These are phyloP conservation scores for Thomomys bottae DNA, from an alignment of 2,113 vertebrate genomes.

Conservation along the genomic window DNA sequence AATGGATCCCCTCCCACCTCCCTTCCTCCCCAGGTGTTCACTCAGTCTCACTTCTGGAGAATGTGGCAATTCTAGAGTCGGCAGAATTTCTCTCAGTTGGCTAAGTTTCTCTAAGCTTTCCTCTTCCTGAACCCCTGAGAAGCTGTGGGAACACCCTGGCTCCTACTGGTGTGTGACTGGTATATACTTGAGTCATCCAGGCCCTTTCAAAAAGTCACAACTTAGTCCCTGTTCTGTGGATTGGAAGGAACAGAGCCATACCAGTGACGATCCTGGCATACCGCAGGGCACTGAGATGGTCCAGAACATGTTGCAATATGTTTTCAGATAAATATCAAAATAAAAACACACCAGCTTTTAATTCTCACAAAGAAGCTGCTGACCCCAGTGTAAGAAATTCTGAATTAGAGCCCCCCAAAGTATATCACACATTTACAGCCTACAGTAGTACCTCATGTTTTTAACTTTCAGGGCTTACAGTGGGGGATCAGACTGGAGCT, in stretches of 20 bases:
- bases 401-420: background rate
- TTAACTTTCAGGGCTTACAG: background rate
- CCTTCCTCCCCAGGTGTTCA: no score
- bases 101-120: background rate
- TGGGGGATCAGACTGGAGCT: background rate
- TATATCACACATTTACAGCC: accelerated
- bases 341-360: background rate
- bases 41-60: background rate
- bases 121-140: background rate
- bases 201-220: background rate
- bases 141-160: accelerated
- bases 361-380: background rate
- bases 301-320: background rate
- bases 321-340: constrained; percentile 3
- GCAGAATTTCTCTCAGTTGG: background rate
- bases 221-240: background rate
- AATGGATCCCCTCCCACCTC: background rate
- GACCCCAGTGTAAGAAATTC: background rate
- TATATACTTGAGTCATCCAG: background rate
- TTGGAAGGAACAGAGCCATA: background rate
- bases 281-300: background rate
- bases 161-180: background rate
- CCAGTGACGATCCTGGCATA: background rate
- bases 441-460: no score
- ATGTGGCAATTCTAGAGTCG: background rate